A percentile compares a stretch with the other conserved stretches of the same genome.
These are phyloP conservation scores for Deilephila elpenor DNA, from an alignment of 2,888 invertebrate genomes.

Conservation along the genomic window DNA sequence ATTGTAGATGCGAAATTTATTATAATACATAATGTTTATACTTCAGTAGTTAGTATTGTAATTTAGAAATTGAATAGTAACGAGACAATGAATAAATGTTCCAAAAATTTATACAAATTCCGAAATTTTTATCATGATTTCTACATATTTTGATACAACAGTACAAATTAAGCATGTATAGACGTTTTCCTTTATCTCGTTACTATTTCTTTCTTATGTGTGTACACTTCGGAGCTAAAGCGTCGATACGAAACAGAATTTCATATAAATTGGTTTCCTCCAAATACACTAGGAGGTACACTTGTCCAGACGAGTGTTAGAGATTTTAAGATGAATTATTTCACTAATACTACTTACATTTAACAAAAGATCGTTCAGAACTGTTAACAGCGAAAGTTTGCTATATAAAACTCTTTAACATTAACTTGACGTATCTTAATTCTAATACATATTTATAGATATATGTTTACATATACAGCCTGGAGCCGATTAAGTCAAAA, in stretches of 20 bases:
- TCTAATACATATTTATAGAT: not conserved
- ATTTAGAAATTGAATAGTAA: not conserved
- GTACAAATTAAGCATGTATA: not conserved
- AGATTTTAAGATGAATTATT: not conserved
- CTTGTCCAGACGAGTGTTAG: not conserved
- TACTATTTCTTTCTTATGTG: not conserved
- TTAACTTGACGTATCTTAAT: constrained; percentile 17
- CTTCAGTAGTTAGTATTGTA: not conserved
- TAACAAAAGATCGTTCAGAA: not conserved
- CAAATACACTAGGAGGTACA: not conserved
- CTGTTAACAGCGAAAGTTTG: constrained; percentile 6
- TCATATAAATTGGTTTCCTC: not conserved
- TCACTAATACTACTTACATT: not conserved
- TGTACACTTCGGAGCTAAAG: not conserved
- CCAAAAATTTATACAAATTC: not conserved
- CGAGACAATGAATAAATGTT: not conserved
- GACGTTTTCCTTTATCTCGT: not conserved
- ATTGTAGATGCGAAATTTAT: not conserved
- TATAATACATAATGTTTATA: not conserved
- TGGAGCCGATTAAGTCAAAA: not conserved
- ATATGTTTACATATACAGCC: not conserved
- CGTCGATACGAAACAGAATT: not conserved
- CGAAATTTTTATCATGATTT: not conserved
- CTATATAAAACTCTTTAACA: constrained; percentile 16
- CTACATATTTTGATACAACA: not conserved